Percentiles rank a stretch among this genome's conserved stretches.
Evolutionary conservation across 2,113 vertebrate genomes (phyloP).

Genomic region (Struthio camelus): DNA sequence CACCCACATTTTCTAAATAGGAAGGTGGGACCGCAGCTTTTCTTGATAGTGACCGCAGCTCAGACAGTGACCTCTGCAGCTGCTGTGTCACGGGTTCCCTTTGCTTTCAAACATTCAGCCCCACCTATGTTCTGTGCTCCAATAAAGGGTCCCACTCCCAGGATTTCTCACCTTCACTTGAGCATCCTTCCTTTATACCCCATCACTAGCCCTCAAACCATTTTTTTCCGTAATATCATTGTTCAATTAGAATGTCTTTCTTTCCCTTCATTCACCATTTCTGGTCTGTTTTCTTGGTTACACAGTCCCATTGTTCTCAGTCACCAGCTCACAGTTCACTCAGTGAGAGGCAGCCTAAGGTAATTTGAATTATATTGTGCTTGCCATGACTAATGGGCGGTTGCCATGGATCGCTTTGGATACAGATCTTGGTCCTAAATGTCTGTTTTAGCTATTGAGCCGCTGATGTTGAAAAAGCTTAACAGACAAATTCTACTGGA

Average conservation of each 20-base stretch:
- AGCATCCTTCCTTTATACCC: not conserved
- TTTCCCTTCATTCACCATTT: not conserved
- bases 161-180: not conserved
- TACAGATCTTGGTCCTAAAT: not conserved
- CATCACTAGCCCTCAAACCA: not conserved
- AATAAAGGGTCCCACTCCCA: rapidly evolving
- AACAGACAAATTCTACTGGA: not conserved
- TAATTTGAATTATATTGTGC: not conserved
- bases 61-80: too few species aligned
- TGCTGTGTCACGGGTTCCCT: not conserved
- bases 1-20: not conserved
- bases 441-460: not conserved
- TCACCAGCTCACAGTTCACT: not conserved
- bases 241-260: not conserved
- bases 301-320: not conserved
- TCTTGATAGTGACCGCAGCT: too few species aligned
- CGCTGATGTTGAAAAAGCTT: not conserved
- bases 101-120: not conserved
- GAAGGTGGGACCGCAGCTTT: too few species aligned
- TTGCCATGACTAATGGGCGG: not conserved
- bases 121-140: not conserved
- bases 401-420: not conserved
- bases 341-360: not conserved
- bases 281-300: not conserved
- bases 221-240: not conserved